Evolutionary conservation across 2,797 vertebrate genomes (phyloP), one percentile per base, ranked within the genome.

Genomic region (Ibycter americanus): DNA sequence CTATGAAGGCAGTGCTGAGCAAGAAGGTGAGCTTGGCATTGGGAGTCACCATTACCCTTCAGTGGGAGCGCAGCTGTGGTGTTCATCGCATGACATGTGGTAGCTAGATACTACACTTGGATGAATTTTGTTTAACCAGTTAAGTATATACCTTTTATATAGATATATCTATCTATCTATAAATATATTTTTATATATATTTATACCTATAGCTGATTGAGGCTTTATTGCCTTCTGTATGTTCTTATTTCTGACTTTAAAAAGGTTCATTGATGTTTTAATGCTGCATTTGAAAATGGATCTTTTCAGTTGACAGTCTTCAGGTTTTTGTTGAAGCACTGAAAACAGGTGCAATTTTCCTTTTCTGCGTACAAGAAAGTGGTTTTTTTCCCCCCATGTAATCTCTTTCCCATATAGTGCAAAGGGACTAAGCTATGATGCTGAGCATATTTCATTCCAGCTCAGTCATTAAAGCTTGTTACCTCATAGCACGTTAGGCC

Each of bases 1-100:
- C 47, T 59, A 1, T 20, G 19, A 26, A 74, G 47, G 4, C 31
- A 63, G 29, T 12, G 26, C 29, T 56, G 56, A 86, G 10, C 15
- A 21, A 63, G 62, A 59, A 32, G 3, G 2, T 19, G 25, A 25
- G 6, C 1, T 0, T 19, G 12, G 15, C 18, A 8, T 1, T 73
- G 44, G 31, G 17, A 40, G 17, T 38, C 31, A 42, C 34, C 5
- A 4, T 12, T 67, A 52, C 19, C 31, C 15, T 22, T 65, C 31
- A 71, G 42, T 0, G 2, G 36, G 67, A 71, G 9, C 19, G 26
- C 14, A 38, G 31, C 32, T 63, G 20, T 2, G 5, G 54, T 25
- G 34, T 51, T 56, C 27, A 32, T 13, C 11, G 9, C 7, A 20
- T 1, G 2, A 11, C 26, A 49, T 38, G 13, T 29, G 65, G 22